These are phyloP conservation scores for Spodoptera picta DNA, from an alignment of 2,888 invertebrate genomes.

Conservation along the genomic window DNA sequence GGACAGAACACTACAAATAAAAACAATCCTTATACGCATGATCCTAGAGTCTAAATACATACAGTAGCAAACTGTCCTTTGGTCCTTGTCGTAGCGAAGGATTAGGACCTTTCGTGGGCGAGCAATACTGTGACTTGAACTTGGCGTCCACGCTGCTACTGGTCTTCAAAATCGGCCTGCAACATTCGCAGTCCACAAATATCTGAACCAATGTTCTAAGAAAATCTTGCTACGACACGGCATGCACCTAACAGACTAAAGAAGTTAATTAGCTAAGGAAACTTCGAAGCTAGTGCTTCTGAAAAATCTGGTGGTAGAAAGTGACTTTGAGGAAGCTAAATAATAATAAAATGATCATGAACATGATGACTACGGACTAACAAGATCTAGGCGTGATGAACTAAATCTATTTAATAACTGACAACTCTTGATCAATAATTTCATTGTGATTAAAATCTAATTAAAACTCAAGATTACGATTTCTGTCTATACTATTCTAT, in stretches of 20 bases:
- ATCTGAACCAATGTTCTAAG: slow-evolving; percentile 23
- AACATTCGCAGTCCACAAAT: slow-evolving; percentile 50
- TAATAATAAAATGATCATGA: slow-evolving; percentile 59
- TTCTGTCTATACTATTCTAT: slow-evolving; percentile 15
- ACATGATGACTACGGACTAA: slow-evolving; percentile 41
- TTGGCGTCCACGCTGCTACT: slow-evolving; percentile 83
- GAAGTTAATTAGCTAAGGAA: slow-evolving; percentile 26
- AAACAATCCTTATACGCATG: too few species aligned
- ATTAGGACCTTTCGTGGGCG: slow-evolving; percentile 91
- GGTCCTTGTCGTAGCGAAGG: slow-evolving; percentile 92
- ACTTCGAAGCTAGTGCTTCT: slow-evolving; percentile 44
- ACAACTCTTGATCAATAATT: neutral
- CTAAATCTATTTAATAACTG: slow-evolving; percentile 33
- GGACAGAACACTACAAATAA: too few species aligned
- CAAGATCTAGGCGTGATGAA: slow-evolving; percentile 35
- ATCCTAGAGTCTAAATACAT: slow-evolving; percentile 74
- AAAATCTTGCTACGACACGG: slow-evolving; percentile 12
- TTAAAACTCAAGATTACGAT: neutral
- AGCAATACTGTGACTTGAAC: slow-evolving; percentile 89
- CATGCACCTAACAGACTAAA: slow-evolving; percentile 45
- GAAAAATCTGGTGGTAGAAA: slow-evolving; percentile 43
- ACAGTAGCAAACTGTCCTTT: slow-evolving; percentile 93
- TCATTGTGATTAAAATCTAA: neutral
- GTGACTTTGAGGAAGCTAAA: slow-evolving; percentile 55
- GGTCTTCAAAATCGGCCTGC: slow-evolving; percentile 80